phyloP scores from a whole-genome alignment of 2,113 vertebrate species.

The Hiodon tergisus region DNA sequence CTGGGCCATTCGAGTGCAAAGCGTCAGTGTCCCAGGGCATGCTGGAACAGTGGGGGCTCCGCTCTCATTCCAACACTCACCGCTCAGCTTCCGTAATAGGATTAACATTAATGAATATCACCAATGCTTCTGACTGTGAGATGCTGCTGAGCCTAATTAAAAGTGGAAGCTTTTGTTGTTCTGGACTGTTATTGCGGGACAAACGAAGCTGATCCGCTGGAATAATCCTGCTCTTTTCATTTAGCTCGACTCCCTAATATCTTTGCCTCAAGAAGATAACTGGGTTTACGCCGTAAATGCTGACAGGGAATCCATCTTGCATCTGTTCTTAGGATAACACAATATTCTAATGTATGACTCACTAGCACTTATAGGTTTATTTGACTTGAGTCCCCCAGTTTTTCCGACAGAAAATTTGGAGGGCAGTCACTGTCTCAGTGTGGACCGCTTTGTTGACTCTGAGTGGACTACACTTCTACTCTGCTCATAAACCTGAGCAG shows the following conservation, averaged over 20 bases:
- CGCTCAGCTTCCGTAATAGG: conserved; percentile 44
- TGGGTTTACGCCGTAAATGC: conserved; percentile 7
- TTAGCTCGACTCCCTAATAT: background rate
- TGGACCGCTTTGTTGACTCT: no score
- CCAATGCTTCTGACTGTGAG: conserved; percentile 37
- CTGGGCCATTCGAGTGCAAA: background rate
- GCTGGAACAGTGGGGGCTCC: background rate
- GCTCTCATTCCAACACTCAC: conserved; percentile 15
- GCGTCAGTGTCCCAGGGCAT: background rate
- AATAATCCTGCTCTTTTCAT: conserved; percentile 24
- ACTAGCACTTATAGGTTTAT: no score
- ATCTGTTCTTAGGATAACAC: no score
- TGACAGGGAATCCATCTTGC: no score
- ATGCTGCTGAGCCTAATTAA: conserved; percentile 51
- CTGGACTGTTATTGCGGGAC: conserved; percentile 34
- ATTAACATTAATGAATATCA: conserved; percentile 58
- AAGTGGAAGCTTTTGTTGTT: conserved; percentile 24
- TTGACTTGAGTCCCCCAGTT: no score
- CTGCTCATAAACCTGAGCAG: no score
- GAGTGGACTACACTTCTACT: no score
- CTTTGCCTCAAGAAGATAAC: conserved; percentile 4
- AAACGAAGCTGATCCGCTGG: conserved; percentile 29
- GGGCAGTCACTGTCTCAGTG: no score
- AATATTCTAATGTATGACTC: no score
- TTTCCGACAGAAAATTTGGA: no score